Evolutionary conservation across 2,888 invertebrate genomes (phyloP), one percentile per base, ranked within the genome.

Genomic region (Stenoptilia bipunctidactyla): DNA sequence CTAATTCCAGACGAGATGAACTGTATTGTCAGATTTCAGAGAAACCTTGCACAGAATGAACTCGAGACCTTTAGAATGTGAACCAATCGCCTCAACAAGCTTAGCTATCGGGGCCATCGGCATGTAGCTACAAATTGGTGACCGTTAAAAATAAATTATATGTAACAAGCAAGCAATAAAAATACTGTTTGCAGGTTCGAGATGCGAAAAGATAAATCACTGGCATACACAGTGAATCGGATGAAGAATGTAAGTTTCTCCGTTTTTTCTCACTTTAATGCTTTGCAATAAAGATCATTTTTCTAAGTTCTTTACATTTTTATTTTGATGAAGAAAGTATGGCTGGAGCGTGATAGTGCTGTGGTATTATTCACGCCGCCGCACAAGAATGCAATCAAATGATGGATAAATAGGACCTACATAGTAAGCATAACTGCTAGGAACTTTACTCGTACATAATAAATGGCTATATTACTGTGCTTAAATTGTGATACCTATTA

Each of bases 101-200:
- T 25, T 14, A 35, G 30, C 35, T 38, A 27, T 25, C 36, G 27
- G 35, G 33, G 13, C 34, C 39, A 33, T 45, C 40, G 43, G 43
- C 47, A 52, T 50, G 50, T 51, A 61, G 58, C 65, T 68, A 77
- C 74, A 72, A 79, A 80, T 79, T 71, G 66, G 69, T 63, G 69
- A 71, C 77, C 73, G 76, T 80, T 80, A 83, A 82, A 83, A 82
- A 79, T 80, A 83, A 80, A 82, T 82, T 80, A 82, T 77, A 82
- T 80, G 77, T 83, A 82, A 83, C 80, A 79, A 83, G 72, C 71
- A 61, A 66, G 69, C 75, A 73, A 76, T 77, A 79, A 77, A 71
- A 77, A 72, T 65, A 68, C 70, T 73, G 79, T 82, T 82, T 72
- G 76, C 82, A 68, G 76, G 77, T 77, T 65, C 66, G 60, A 72